Conservation (phyloP, 2,797 vertebrate species). For the Pitangus sulphuratus region DNA sequence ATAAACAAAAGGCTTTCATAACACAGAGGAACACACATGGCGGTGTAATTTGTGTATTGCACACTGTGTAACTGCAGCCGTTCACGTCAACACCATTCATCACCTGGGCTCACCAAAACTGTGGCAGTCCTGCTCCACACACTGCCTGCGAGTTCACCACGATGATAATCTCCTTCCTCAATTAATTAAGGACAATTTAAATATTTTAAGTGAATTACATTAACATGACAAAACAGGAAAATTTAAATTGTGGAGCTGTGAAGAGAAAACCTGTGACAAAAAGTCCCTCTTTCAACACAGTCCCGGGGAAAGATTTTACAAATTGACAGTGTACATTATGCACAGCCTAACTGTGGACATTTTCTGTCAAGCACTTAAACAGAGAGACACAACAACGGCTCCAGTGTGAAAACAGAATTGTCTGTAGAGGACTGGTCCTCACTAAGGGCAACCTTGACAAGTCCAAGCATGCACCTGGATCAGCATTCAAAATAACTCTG, state of each 20-base stretch:
- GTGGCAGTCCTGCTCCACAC: background rate
- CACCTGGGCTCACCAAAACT: slow-evolving; percentile 65
- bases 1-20: slow-evolving; percentile 70
- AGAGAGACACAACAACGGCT: slow-evolving; percentile 55
- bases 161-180: slow-evolving; percentile 18
- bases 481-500: slow-evolving; percentile 57
- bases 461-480: slow-evolving; percentile 56
- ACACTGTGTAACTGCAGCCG: slow-evolving; percentile 53
- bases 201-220: slow-evolving; percentile 59
- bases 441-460: slow-evolving; percentile 49
- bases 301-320: slow-evolving; percentile 2
- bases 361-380: slow-evolving; percentile 58
- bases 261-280: slow-evolving; percentile 38
- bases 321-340: slow-evolving; percentile 35
- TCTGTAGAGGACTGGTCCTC: slow-evolving; percentile 51
- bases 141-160: slow-evolving; percentile 6
- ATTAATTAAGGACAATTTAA: slow-evolving; percentile 65
- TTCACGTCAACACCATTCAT: slow-evolving; percentile 68
- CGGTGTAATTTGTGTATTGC: slow-evolving; percentile 59
- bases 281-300: slow-evolving; percentile 41
- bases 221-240: slow-evolving; percentile 57
- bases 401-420: slow-evolving; percentile 56
- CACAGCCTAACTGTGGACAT: slow-evolving; percentile 49
- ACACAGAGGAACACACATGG: slow-evolving; percentile 68
- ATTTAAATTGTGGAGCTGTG: background rate